Evolutionary conservation across 2,797 vertebrate genomes (phyloP).

Genomic region (Fistularia commersonii): DNA sequence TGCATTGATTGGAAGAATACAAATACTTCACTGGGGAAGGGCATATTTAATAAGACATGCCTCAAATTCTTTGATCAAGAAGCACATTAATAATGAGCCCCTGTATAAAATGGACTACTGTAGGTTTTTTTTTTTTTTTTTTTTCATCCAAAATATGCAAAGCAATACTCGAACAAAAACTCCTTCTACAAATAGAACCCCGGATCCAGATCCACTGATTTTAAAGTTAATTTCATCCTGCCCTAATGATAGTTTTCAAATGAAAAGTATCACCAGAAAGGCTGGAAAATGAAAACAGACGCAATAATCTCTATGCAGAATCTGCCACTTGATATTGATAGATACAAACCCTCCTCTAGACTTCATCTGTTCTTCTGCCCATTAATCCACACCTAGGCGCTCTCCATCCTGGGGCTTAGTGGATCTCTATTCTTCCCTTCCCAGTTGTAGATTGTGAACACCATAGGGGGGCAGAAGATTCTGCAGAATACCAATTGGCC

Average conservation of each 20-base stretch:
- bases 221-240: conserved; percentile 50
- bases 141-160: too few species aligned
- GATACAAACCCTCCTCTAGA: conserved; percentile 74
- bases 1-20: too few species aligned
- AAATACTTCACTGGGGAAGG: too few species aligned
- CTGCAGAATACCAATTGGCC: conserved; percentile 81
- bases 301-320: conserved; percentile 51
- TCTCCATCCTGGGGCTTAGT: conserved; percentile 75
- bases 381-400: conserved; percentile 78
- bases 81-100: too few species aligned
- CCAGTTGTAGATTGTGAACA: conserved; percentile 78
- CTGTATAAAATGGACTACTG: too few species aligned
- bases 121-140: too few species aligned
- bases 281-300: conserved; percentile 58
- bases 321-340: conserved; percentile 75
- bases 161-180: too few species aligned
- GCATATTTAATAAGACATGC: too few species aligned
- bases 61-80: too few species aligned
- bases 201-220: conserved; percentile 57
- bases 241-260: conserved; percentile 45
- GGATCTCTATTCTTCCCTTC: conserved; percentile 75
- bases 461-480: conserved; percentile 74
- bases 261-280: conserved; percentile 54
- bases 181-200: neutral
- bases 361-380: conserved; percentile 79